Evolutionary conservation across 2,888 invertebrate species (phyloP), one percentile per base, ranked within the genome.

Genomic region (Parasteatoda lunata): DNA sequence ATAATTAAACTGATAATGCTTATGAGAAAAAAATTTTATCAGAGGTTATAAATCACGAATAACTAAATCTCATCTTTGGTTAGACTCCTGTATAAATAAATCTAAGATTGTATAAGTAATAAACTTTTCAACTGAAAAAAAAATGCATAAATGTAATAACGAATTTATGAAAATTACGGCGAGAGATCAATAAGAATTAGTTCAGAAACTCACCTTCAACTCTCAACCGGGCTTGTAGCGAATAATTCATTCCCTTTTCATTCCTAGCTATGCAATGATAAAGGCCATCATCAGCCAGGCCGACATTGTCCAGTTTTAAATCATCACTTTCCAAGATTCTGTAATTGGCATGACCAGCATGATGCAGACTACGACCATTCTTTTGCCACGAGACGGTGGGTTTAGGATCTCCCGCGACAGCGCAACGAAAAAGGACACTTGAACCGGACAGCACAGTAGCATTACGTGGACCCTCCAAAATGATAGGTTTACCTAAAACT

Each of bases 191-290:
- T 30, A 30, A 30, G 2, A 30, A 0, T 30, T 0, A 30, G 2
- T 30, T 30, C 0, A 2, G 7, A 59, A 59, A 83, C 89, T 73
- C 65, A 90, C 90, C 84, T 86, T 90, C 89, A 4, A 90, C 89
- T 11, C 72, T 48, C 6, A 90, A 71, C 48, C 89, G 71, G 8
- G 89, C 90, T 6, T 87, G 88, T 8, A 59, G 70, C 30, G 89
- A 89, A 45, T 88, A 84, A 45, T 88, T 89, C 54, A 88, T 84
- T 2, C 89, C 89, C 13, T 89, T 84, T n/a, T 86, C 82, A 48
- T 90, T 90, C n/a, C 89, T 79, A 9, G 89, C 90, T n/a, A 89
- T 89, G 71, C 90, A 90, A 45, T 88, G 89, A 79, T 90, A 90
- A 9, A 89, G 84, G 3, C 90, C 89, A 49, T 89, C 90, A 73